A percentile compares a stretch with the other conserved stretches of the same genome.
phyloP scores from a whole-genome alignment of 2,797 vertebrate species.

The Arremon aurantiirostris region DNA sequence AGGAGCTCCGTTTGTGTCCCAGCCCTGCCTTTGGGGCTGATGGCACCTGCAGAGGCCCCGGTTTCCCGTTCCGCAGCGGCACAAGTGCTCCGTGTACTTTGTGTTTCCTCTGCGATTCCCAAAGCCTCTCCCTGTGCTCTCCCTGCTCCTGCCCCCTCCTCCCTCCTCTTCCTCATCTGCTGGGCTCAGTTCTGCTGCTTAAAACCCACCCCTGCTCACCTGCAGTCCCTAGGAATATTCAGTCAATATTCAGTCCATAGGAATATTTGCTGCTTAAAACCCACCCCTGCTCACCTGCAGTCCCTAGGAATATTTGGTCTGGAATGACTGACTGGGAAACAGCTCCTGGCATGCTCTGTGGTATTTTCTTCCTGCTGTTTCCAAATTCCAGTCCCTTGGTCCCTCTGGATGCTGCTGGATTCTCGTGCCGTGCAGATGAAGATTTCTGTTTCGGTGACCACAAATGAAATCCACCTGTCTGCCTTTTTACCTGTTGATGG shows the following conservation, averaged over 20 bases:
- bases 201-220: fast-evolving
- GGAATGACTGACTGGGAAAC: neutral
- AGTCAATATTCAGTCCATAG: too few relatives aligned
- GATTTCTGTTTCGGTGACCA: neutral
- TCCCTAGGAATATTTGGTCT: fast-evolving
- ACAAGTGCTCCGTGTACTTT: conserved; percentile 26
- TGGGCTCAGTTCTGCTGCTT: neutral
- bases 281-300: fast-evolving
- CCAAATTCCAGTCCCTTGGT: neutral
- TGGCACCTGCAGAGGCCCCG: conserved; percentile 35
- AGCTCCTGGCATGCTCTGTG: fast-evolving
- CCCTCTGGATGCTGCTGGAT: neutral
- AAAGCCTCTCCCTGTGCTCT: neutral
- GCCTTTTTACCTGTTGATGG: neutral
- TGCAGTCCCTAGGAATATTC: too few relatives aligned
- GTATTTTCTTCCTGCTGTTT: neutral
- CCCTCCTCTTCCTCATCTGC: neutral
- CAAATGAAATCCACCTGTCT: neutral
- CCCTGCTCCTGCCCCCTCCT: neutral
- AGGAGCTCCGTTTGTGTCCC: conserved; percentile 34
- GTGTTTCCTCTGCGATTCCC: conserved; percentile 15
- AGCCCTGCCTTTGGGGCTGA: conserved; percentile 16
- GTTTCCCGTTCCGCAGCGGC: conserved; percentile 49
- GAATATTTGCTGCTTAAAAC: neutral
- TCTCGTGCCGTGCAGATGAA: fast-evolving